Conservation (phyloP, 30 jellyfish, hydroid and myxozoan genomes). For the Aurelia aurita complex sp. Pacific region DNA sequence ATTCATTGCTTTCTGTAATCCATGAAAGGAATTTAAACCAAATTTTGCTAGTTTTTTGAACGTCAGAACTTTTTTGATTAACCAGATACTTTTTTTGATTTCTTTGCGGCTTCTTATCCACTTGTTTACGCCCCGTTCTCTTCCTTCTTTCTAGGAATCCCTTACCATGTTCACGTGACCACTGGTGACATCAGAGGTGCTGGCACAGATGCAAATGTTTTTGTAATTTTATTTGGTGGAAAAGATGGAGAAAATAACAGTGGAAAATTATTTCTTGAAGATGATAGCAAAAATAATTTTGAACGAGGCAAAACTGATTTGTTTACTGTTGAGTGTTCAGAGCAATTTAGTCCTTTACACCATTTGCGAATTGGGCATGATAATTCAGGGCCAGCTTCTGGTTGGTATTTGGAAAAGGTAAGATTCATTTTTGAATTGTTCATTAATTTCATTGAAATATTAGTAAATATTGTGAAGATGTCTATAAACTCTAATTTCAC, state of each 20-base stretch:
- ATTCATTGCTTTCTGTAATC: no score
- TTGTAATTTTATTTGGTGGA: conserved; percentile 87
- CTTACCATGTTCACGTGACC: conserved; percentile 83
- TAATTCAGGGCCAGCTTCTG: conserved; percentile 94
- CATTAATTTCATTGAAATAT: no score
- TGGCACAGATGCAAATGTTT: conserved; percentile 95
- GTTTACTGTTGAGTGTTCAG: conserved; percentile 92
- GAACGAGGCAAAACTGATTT: conserved; percentile 94
- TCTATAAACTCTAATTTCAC: no score
- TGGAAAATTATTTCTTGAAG: conserved; percentile 90
- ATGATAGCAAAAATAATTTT: conserved; percentile 82
- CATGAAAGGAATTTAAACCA: no score
- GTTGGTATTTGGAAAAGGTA: conserved; percentile 97
- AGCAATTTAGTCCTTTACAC: conserved; percentile 91
- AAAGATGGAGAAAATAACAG: conserved; percentile 93
- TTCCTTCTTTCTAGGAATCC: conserved; percentile 65
- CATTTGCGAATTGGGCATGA: conserved; percentile 97
- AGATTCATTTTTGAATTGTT: background rate
- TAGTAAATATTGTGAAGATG: no score
- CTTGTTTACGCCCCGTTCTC: no score
- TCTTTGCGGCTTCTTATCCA: no score
- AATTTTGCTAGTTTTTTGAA: no score
- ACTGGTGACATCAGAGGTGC: conserved; percentile 98
- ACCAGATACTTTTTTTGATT: no score
- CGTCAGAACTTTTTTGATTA: no score